Base-by-base conservation (phyloP, 2,888 invertebrate genomes). In the Drosophila pseudotalamancana region DNA sequence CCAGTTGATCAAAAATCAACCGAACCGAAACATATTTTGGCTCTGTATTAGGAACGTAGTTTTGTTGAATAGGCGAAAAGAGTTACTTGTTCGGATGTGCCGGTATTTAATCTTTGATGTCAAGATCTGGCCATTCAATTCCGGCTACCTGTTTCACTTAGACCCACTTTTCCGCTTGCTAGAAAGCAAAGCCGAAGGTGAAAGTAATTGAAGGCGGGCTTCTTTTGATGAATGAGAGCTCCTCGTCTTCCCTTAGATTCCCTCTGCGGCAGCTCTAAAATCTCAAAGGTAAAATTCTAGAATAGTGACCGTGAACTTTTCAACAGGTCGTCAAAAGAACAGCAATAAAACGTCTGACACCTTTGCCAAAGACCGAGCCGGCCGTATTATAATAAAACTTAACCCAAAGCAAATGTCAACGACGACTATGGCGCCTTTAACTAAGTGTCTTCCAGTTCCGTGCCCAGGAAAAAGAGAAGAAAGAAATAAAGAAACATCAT, bases 271-370 rank as follows among this genome's bases (percentile, higher is more conserved):
- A 53, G 29, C 48, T 48, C 27, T 25, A 19, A 50, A 53, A 55
- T 55, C 69, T 62, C 75, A 37, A 43, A 66, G 54, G 66, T 61
- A 60, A 46, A 59, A 62, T 53, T 59, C 32, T 61, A 40, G n/a
- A 60, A 60, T n/a, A n/a, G 31, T 84, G 85, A 79, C 85, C 85
- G 72, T 81, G 82, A 82, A 82, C 82, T 85, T 81, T 85, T 81
- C 81, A 85, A 68, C 81, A 79, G 81, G 76, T 82, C 82, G 70
- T 81, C 85, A 76, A 43, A n/a, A 59, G 54, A 53, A 35, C 50
- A 54, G 75, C 67, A 51, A 85, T 82, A 85, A 81, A 81, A 85
- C 82, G 85, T 85, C 81, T 81, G 81, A 82, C 81, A 81, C 85
- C 85, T 85, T 70, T 81, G 65, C 65, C 65, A 56, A 23, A 71